Percentiles rank a stretch among this genome's conserved stretches.
phyloP scores from a whole-genome alignment of 2,797 vertebrate genomes.

The Tarsius wallacei region DNA sequence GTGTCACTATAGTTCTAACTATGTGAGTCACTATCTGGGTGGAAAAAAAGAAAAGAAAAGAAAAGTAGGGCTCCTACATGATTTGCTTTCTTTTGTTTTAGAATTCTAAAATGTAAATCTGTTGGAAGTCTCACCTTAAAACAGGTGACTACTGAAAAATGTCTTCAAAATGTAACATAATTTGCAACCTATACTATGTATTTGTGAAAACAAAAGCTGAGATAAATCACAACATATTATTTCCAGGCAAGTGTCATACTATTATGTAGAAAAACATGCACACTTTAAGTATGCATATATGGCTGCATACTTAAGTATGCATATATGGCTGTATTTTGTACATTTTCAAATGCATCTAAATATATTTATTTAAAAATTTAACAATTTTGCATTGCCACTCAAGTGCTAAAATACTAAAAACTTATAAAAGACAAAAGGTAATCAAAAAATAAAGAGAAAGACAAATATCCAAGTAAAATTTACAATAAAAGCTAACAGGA shows the following conservation, averaged over 20 bases:
- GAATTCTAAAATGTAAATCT: slow-evolving; percentile 37
- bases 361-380: slow-evolving; percentile 43
- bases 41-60: not conserved
- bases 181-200: not conserved
- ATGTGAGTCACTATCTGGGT: not conserved
- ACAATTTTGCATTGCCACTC: not conserved
- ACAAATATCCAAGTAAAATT: slow-evolving; percentile 45
- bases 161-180: slow-evolving; percentile 37
- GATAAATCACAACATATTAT: slow-evolving; percentile 58
- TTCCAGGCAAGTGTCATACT: not conserved
- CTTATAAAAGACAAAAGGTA: not conserved
- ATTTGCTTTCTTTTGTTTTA: slow-evolving; percentile 35
- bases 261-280: slow-evolving; percentile 46
- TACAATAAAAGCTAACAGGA: slow-evolving; percentile 9
- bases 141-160: slow-evolving; percentile 54
- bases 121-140: not conserved
- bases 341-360: not conserved
- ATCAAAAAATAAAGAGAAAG: not conserved
- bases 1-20: not conserved
- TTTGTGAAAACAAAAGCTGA: slow-evolving; percentile 69
- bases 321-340: not conserved
- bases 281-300: slow-evolving; percentile 6
- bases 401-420: slow-evolving; percentile 51
- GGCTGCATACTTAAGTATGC: slow-evolving; percentile 5
- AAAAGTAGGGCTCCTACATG: not conserved